Evolutionary conservation across 2,797 vertebrate species (phyloP).

Genomic region (Hyperoplus lanceolatus): DNA sequence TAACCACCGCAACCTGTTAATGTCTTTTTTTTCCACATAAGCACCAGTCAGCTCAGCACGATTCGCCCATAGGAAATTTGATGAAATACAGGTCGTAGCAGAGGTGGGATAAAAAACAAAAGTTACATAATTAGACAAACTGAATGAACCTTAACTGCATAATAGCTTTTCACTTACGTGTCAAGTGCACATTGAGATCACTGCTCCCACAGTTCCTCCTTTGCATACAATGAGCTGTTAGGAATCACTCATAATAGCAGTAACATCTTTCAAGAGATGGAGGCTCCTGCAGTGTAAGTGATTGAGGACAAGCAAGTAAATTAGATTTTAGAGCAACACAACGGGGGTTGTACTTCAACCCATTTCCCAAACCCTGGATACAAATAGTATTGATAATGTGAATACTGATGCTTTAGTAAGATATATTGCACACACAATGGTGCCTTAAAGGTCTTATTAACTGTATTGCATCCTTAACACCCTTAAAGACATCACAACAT

Average conservation of each 20-base stretch:
- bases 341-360: constrained; percentile 8
- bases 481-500: not conserved
- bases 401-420: constrained; percentile 20
- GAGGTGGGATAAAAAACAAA: constrained; percentile 39
- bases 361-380: not conserved
- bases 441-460: too few relatives aligned
- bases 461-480: not conserved
- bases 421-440: not conserved
- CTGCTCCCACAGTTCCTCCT: constrained; percentile 36
- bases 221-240: constrained; percentile 33
- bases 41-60: constrained; percentile 14
- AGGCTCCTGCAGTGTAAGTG: constrained; percentile 46
- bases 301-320: constrained; percentile 44
- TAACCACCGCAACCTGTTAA: constrained; percentile 22
- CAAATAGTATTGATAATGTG: constrained; percentile 21
- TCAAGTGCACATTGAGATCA: constrained; percentile 69
- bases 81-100: constrained; percentile 36
- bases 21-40: constrained; percentile 29
- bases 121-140: constrained; percentile 49
- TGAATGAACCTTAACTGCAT: constrained; percentile 45
- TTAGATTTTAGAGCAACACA: constrained; percentile 23
- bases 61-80: constrained; percentile 5
- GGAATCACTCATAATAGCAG: constrained; percentile 58
- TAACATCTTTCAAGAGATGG: constrained; percentile 60
- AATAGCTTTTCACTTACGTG: constrained; percentile 66